Percentiles rank a stretch among this genome's conserved stretches.
These are phyloP conservation scores for Scotopteryx bipunctaria DNA, from an alignment of 2,888 invertebrate species.

Conservation along the genomic window DNA sequence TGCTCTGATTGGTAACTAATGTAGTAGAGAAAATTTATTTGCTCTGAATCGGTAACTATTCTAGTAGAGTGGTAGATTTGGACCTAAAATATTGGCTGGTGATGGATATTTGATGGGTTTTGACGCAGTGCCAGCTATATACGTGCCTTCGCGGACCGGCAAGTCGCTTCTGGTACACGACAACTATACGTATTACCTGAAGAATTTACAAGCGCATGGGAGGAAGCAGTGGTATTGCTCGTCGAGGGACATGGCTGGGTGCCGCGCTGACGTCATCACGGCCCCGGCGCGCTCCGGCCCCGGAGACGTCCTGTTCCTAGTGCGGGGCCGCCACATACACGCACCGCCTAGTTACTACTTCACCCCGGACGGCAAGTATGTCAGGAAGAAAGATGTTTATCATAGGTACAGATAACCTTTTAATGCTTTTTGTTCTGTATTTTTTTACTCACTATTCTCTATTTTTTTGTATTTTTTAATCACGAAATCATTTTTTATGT, in stretches of 20 bases:
- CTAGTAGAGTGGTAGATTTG: conserved; percentile 6
- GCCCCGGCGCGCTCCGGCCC: conserved; percentile 59
- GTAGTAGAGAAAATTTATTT: too few relatives aligned
- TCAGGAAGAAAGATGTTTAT: conserved; percentile 74
- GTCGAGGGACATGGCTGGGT: conserved; percentile 77
- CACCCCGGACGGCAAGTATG: conserved; percentile 78
- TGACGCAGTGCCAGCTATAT: conserved; percentile 67
- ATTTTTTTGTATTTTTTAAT: conserved; percentile 19
- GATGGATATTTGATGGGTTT: conserved; percentile 32
- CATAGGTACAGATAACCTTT: conserved; percentile 72
- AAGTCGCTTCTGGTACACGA: conserved; percentile 76
- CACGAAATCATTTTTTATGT: background rate
- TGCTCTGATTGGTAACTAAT: too few relatives aligned
- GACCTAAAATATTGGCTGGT: conserved; percentile 12
- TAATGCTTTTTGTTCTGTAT: background rate
- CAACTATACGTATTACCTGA: conserved; percentile 77
- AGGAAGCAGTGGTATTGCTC: conserved; percentile 81
- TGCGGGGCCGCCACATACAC: conserved; percentile 75
- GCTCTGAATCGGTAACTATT: background rate
- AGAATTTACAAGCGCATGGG: conserved; percentile 76
- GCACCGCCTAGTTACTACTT: conserved; percentile 76
- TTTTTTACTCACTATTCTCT: conserved; percentile 22
- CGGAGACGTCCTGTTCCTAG: conserved; percentile 75
- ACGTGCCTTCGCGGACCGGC: conserved; percentile 80
- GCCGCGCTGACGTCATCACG: conserved; percentile 77